Base-by-base conservation (phyloP, 2,113 vertebrate genomes). In the Ciconia maguari region DNA sequence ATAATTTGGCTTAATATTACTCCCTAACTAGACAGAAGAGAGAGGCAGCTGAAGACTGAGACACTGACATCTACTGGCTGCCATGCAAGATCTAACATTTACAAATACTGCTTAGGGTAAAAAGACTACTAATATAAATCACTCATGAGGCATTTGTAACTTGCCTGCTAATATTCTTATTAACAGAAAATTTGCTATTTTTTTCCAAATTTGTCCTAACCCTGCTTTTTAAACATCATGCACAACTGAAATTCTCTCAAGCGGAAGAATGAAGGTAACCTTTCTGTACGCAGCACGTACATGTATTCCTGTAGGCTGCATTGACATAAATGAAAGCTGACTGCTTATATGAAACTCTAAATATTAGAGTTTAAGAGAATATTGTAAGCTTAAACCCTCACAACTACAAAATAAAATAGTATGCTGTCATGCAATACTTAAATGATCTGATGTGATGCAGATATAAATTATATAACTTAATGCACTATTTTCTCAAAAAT, bases 41-140 rank as follows among this genome's bases (percentile, higher is more conserved):
- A 4, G n/a, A 46, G 26, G 65, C 44, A 54, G 60, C 84, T 38
- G 84, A 41, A 1, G 68, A 25, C 65, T 27, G 76, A 48, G 70
- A 90, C 24, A 69, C 89, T 96, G 96, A 95, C 96, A 96, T 61
- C 96, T 97, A 90, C 87, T 29, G 96, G 96, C 60, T 89, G 29
- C 25, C 57, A 9, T 20, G 65, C 48, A 62, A 38, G 69, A 11
- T 7, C 16, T 13, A 34, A 22, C 57, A 16, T 8, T 13, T 14
- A 34, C 16, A 57, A 42, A 38, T 2, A 16, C 16, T 14, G 29
- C 75, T 49, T 5, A 10, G 8, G 71, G 32, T 14, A 9, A 34
- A 46, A 64, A 61, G n/a, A 46, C 42, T 17, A n/a, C 13, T 1
- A 30, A 5, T 30, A 57, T 7, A 72, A 44, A 46, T 8, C 75